phyloP scores from a whole-genome alignment of 1,140 invertebrate genomes.

The Sweltsa coloradensis region DNA sequence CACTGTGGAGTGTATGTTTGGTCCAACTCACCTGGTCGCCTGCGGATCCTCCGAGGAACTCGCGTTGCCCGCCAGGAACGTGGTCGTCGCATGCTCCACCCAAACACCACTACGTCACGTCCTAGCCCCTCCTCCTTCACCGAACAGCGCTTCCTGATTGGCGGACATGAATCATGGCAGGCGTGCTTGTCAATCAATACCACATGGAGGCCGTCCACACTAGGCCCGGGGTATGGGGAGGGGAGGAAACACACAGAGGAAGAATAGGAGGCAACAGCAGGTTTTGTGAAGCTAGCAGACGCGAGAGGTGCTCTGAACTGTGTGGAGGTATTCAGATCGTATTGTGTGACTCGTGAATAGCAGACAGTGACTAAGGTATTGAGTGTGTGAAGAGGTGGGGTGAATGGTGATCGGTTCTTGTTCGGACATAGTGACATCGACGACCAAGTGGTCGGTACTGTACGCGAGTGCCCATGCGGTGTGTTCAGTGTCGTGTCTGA shows the following conservation, averaged over 20 bases:
- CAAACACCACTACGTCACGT: background rate
- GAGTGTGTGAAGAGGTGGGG: no score
- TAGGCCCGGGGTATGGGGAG: background rate
- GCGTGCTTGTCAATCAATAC: slow-evolving; percentile 6
- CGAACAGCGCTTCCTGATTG: background rate
- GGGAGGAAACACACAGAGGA: background rate
- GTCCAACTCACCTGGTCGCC: background rate
- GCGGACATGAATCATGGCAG: slow-evolving; percentile 3
- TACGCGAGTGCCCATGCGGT: no score
- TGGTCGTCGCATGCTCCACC: background rate
- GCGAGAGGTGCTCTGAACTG: slow-evolving; percentile 5
- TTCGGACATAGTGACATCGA: no score
- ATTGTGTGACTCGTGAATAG: no score
- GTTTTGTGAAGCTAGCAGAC: slow-evolving; percentile 10
- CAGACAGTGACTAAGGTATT: no score
- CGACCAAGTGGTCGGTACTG: no score
- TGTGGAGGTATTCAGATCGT: slow-evolving; percentile 11
- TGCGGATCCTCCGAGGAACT: background rate
- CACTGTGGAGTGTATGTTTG: no score
- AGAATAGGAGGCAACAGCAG: background rate
- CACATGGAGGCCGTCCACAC: background rate
- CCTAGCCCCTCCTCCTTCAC: background rate
- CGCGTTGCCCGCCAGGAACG: background rate
- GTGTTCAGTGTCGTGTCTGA: no score
- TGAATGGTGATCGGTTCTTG: no score